phyloP scores from a whole-genome alignment of 2,797 vertebrate species.

The Lutjanus campechanus region DNA sequence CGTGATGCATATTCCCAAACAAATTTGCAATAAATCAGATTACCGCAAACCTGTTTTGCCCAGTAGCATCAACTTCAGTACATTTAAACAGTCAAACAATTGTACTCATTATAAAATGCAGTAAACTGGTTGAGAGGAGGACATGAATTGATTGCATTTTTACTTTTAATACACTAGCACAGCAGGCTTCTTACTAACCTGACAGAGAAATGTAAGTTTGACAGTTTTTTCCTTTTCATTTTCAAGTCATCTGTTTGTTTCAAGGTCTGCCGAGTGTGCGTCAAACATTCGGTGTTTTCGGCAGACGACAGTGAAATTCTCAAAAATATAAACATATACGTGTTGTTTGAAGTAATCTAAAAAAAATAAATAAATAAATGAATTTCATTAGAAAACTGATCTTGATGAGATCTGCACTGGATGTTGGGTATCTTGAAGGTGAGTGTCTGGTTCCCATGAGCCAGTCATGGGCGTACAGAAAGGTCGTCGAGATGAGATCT shows the following conservation, averaged over 20 bases:
- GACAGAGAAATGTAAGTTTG: conserved; percentile 4
- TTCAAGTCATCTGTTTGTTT: conserved; percentile 10
- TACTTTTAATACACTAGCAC: background rate
- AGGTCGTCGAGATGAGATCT: background rate
- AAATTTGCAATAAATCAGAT: conserved; percentile 8
- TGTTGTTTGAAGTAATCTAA: conserved; percentile 33
- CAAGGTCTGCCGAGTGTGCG: background rate
- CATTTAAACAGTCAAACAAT: conserved; percentile 6
- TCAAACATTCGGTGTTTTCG: background rate
- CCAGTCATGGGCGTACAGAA: conserved; percentile 63
- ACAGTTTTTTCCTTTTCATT: conserved; percentile 1
- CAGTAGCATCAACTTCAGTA: background rate
- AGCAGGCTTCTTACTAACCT: conserved; percentile 17
- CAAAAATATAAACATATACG: conserved; percentile 29
- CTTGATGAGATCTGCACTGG: background rate
- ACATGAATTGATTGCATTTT: conserved; percentile 6
- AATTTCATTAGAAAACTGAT: conserved; percentile 40
- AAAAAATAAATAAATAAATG: background rate
- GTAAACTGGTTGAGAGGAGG: background rate
- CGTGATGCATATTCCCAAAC: background rate
- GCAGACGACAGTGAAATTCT: conserved; percentile 17
- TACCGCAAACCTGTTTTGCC: background rate
- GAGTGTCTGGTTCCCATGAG: conserved; percentile 57
- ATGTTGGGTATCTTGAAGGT: background rate
- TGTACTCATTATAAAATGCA: conserved; percentile 12